Evolutionary conservation across 2,113 vertebrate species (phyloP).

Genomic region (Indri indri): DNA sequence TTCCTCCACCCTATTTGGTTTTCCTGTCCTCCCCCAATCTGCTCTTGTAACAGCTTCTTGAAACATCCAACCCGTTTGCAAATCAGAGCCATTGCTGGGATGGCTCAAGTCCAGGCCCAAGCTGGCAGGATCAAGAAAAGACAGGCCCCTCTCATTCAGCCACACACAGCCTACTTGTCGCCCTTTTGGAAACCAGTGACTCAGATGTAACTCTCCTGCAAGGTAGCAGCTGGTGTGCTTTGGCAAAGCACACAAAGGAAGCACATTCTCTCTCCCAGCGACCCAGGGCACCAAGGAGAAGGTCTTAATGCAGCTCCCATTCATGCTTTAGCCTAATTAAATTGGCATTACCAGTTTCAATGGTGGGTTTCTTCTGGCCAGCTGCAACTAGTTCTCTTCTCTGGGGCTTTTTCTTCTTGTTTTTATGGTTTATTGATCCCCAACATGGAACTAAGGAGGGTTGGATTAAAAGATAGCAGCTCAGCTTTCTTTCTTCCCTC

Average conservation of each 20-base stretch:
- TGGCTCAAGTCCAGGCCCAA: constrained; percentile 80
- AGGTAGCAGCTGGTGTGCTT: constrained; percentile 86
- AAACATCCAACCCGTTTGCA: constrained; percentile 58
- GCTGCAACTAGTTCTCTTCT: constrained; percentile 30
- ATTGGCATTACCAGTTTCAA: constrained; percentile 79
- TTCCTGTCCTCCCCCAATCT: background rate
- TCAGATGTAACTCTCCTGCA: constrained; percentile 85
- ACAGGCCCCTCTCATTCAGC: constrained; percentile 82
- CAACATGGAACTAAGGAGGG: background rate
- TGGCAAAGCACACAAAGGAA: constrained; percentile 77
- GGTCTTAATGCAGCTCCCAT: constrained; percentile 73
- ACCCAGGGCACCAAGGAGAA: constrained; percentile 63
- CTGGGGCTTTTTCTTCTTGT: constrained; percentile 52
- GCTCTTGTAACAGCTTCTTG: constrained; percentile 58
- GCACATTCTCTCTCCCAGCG: constrained; percentile 67
- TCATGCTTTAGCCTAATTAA: constrained; percentile 84
- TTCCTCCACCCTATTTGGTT: background rate
- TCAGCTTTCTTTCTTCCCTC: background rate
- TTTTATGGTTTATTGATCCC: constrained; percentile 59
- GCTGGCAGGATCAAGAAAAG: constrained; percentile 80
- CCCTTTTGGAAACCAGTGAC: constrained; percentile 87
- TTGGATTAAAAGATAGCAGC: background rate
- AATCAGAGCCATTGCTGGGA: constrained; percentile 65
- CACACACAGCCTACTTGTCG: constrained; percentile 83
- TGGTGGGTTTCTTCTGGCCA: constrained; percentile 71